Evolutionary conservation across 2,113 vertebrate species (phyloP), one percentile per base, ranked within the genome.

Genomic region (Sarotherodon lohbergeri): DNA sequence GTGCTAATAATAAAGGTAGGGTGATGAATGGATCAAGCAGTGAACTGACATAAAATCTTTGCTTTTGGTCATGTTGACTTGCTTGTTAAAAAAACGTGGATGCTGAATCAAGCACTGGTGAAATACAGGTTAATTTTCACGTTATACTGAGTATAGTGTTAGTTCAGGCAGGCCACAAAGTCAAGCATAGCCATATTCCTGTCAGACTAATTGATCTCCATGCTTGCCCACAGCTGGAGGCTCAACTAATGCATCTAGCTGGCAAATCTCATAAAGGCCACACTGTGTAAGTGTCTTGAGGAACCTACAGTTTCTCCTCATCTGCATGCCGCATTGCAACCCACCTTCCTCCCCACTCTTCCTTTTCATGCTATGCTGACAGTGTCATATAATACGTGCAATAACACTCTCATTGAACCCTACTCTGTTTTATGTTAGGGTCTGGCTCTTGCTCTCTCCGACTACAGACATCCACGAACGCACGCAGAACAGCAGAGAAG

Each of bases 311-410:
- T 10, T 50, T 50, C 46, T 78, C 29, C 46, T 50, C 2, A 52
- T 52, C 46, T 1, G 29, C 46, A 52, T 32, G 46, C 73, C 46
- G 4, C 16, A 52, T n/a, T 78, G 73, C 73, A 78, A n/a, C 27
- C 73, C 27, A n/a, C 17, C 17, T 78, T 52, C 10, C 34, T 34
- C 73, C 27, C 27, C 0, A 29, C 27, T 78, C 10, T 34, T 78
- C 17, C 46, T 78, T 78, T 32, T 78, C 24, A 50, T 48, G 43
- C 43, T 27, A 11, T 76, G 16, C 73, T n/a, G 6, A 13, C 27
- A 52, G 43, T 0, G 0, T 78, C 71, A 50, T 78, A 78, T 13
- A 50, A 50, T 50, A 29, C 16, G 1, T 78, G 2, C 4, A 52
- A 32, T 78, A 52, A 78, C 10, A 50, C 7, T 52, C 16, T 78